Evolutionary conservation across 2,113 vertebrate genomes (phyloP).

Genomic region (Craseonycteris thonglongyai): DNA sequence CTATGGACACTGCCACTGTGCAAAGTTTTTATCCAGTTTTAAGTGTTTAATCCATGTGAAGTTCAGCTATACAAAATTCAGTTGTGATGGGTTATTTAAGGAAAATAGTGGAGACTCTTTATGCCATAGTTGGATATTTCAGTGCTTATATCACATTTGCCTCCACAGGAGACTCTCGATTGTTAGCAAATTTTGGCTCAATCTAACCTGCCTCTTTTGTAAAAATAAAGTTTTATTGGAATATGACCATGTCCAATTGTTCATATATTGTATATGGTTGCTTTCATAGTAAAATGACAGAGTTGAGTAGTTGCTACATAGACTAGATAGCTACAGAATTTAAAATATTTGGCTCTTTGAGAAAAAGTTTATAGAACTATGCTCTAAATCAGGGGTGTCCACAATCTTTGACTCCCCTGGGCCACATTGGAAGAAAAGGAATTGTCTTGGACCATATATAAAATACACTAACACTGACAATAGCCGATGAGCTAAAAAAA

Average conservation of each 20-base stretch:
- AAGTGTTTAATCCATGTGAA: background rate
- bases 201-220: background rate
- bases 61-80: background rate
- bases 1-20: too few species aligned
- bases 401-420: too few species aligned
- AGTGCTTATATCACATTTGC: background rate
- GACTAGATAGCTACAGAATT: background rate
- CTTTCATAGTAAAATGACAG: background rate
- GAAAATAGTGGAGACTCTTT: background rate
- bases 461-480: too few species aligned
- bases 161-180: background rate
- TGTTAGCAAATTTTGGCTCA: background rate
- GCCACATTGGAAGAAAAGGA: too few species aligned
- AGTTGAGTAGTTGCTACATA: background rate
- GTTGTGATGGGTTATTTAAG: background rate
- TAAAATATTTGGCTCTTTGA: background rate
- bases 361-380: background rate
- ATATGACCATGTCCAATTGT: background rate
- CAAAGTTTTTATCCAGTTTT: too few species aligned
- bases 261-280: background rate
- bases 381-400: too few species aligned
- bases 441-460: too few species aligned
- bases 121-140: background rate
- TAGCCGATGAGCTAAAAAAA: too few species aligned
- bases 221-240: constrained; percentile 16